Conservation (phyloP, 2,888 invertebrate species). For the Caenorhabditis panamensis region DNA sequence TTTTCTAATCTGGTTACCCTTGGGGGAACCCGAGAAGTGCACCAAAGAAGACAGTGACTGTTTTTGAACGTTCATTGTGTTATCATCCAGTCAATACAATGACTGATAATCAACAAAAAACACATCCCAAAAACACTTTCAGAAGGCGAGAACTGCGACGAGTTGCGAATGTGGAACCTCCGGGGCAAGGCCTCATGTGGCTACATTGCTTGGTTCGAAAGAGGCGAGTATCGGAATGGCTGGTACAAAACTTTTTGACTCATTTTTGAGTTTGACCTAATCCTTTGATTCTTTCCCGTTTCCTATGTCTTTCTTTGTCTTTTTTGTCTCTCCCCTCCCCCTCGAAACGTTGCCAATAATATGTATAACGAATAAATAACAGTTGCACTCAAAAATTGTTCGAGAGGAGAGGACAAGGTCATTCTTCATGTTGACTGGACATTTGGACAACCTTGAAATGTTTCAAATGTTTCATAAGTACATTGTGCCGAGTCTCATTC, state of each 20-base stretch:
- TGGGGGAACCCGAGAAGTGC: no score
- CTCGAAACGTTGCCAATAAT: constrained; percentile 4
- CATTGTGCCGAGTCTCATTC: neutral
- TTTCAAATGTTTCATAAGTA: constrained; percentile 3
- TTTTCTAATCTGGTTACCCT: no score
- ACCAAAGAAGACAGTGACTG: no score
- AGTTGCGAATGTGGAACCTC: constrained; percentile 64
- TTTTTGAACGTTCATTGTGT: no score
- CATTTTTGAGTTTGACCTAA: constrained; percentile 7
- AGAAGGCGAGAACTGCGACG: constrained; percentile 70
- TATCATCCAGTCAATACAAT: no score
- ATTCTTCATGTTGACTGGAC: neutral
- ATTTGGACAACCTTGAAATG: neutral
- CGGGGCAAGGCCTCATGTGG: constrained; percentile 69
- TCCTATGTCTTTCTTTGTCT: neutral
- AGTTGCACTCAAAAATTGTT: constrained; percentile 12
- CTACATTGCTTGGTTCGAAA: constrained; percentile 69
- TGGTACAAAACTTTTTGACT: constrained; percentile 68
- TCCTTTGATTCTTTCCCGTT: constrained; percentile 4
- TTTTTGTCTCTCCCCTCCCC: neutral
- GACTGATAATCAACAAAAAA: neutral
- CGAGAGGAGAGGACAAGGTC: constrained; percentile 24
- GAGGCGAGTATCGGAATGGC: constrained; percentile 62
- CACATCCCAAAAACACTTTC: constrained; percentile 3
- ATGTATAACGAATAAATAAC: no score